These are phyloP conservation scores for Perca fluviatilis DNA, from an alignment of 2,113 vertebrate genomes.

Conservation along the genomic window DNA sequence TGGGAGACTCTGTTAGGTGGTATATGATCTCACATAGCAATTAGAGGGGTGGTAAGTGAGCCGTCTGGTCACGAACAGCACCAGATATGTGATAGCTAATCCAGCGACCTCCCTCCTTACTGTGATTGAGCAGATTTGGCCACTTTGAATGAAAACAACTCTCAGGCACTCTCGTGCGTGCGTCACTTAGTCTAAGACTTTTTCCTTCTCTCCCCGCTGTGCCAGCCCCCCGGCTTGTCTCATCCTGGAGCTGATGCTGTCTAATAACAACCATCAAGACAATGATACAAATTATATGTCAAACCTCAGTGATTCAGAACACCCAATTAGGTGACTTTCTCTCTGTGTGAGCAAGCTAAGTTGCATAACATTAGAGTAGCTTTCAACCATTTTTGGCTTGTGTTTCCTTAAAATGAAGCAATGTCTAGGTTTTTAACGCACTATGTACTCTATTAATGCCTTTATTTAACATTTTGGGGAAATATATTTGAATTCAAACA, in stretches of 20 bases:
- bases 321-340: conserved; percentile 64
- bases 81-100: conserved; percentile 47
- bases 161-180: neutral
- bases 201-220: conserved; percentile 49
- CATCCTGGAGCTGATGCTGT: conserved; percentile 54
- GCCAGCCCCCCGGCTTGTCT: conserved; percentile 46
- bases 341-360: conserved; percentile 26
- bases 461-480: neutral
- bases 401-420: conserved; percentile 11
- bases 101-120: conserved; percentile 12
- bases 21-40: conserved; percentile 69
- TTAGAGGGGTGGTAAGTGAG: conserved; percentile 75
- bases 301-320: conserved; percentile 56
- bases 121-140: conserved; percentile 56
- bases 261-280: conserved; percentile 70
- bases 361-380: conserved; percentile 1
- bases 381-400: conserved; percentile 2
- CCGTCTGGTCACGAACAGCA: conserved; percentile 58
- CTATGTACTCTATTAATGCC: neutral
- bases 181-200: conserved; percentile 40
- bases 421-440: neutral
- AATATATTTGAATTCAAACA: too few relatives aligned
- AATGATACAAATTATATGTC: conserved; percentile 69
- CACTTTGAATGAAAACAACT: conserved; percentile 52
- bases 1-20: conserved; percentile 67